Conservation (phyloP, 2,113 vertebrate species). For the Sinosuthora webbiana region DNA sequence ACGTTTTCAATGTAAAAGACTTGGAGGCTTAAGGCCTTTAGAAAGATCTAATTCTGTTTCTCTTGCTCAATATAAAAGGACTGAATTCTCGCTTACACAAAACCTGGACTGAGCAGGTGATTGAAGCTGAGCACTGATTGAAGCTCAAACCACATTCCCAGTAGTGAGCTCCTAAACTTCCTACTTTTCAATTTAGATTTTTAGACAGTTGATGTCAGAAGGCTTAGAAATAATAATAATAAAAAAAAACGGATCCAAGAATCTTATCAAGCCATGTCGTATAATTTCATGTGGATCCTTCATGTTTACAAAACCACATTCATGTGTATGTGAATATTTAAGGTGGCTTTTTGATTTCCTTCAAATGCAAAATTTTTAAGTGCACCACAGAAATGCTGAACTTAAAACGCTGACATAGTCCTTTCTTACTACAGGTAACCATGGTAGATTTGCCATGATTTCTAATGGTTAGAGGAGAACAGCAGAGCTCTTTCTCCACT, state of each 20-base stretch:
- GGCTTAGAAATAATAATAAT: background rate
- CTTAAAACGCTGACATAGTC: background rate
- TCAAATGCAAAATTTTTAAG: background rate
- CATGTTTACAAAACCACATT: background rate
- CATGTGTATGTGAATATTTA: background rate
- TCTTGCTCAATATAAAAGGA: background rate
- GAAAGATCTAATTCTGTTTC: background rate
- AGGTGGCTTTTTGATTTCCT: background rate
- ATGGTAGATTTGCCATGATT: background rate
- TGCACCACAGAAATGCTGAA: background rate
- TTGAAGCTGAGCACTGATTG: background rate
- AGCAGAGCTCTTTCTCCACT: background rate
- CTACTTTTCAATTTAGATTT: slow-evolving; percentile 7
- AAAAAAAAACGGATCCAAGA: background rate
- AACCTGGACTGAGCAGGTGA: background rate
- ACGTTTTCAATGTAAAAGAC: background rate
- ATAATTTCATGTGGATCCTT: background rate
- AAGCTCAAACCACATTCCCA: background rate
- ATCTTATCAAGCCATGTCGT: background rate
- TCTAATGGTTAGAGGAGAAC: background rate
- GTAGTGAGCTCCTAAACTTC: background rate
- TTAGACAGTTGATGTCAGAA: background rate
- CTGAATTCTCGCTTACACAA: background rate
- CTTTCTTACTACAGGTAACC: background rate
- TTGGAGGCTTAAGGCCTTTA: background rate